A percentile compares a stretch with the other conserved stretches of the same genome.
Conservation (phyloP, 2,113 vertebrate species). For the Nesoenas mayeri region DNA sequence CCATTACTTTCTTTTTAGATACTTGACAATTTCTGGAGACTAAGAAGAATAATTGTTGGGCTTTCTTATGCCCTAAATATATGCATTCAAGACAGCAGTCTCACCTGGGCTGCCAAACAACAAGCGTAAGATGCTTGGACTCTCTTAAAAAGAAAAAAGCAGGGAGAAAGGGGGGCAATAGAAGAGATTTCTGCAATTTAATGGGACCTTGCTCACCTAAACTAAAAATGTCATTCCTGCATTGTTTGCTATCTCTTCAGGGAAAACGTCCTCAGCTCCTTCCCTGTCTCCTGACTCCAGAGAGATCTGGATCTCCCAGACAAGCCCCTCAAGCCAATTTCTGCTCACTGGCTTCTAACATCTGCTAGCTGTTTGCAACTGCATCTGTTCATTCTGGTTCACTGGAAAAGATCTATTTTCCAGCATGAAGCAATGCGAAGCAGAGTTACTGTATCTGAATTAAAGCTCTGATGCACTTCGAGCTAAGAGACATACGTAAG, state of each 20-base stretch:
- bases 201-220: not conserved
- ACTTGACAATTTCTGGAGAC: not conserved
- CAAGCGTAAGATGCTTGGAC: not conserved
- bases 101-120: not conserved
- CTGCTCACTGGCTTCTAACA: not conserved
- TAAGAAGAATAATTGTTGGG: not conserved
- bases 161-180: accelerated
- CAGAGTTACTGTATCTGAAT: not conserved
- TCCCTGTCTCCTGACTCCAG: not conserved
- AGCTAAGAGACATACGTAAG: not conserved
- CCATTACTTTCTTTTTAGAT: not conserved
- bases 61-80: not conserved
- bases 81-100: not conserved
- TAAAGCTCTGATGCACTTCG: not conserved
- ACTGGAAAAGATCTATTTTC: not conserved
- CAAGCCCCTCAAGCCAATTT: not conserved
- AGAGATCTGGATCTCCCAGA: not conserved
- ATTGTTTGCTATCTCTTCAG: not conserved
- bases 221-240: not conserved
- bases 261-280: not conserved
- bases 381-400: not conserved
- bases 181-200: not conserved
- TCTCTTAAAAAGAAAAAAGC: not conserved
- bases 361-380: not conserved
- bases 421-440: not conserved